phyloP scores from a whole-genome alignment of 2,888 invertebrate genomes.

The Pyrochroa serraticornis region DNA sequence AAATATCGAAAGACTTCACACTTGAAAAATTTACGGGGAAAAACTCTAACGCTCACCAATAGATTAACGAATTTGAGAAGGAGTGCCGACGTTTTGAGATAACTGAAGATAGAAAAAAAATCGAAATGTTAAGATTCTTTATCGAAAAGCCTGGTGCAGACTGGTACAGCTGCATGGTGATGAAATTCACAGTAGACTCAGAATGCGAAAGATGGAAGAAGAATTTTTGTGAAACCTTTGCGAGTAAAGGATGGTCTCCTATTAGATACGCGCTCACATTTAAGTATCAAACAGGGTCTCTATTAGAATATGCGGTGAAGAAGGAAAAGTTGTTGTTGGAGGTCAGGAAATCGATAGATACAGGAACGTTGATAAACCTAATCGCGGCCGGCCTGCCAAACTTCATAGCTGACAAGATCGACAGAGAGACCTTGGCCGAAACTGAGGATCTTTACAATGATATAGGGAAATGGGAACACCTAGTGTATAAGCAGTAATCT shows the following conservation, averaged over 20 bases:
- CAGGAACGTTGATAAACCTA: background rate
- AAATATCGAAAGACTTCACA: conserved; percentile 32
- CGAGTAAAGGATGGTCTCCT: conserved; percentile 40
- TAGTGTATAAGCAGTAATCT: no score
- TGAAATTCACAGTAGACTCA: conserved; percentile 32
- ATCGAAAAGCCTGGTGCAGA: conserved; percentile 33
- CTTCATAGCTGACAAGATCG: no score
- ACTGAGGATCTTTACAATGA: no score
- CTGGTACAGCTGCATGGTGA: conserved; percentile 35
- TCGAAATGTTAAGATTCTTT: conserved; percentile 29
- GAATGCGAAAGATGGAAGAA: conserved; percentile 40
- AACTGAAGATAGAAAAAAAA: conserved; percentile 27
- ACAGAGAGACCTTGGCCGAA: no score
- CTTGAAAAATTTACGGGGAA: no score
- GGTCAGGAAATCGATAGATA: no score
- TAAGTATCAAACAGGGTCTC: conserved; percentile 38
- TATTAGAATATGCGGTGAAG: conserved; percentile 40
- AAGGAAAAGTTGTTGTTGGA: conserved; percentile 37
- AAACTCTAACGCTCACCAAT: conserved; percentile 34
- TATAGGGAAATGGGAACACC: no score
- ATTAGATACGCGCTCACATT: no score
- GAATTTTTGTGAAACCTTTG: conserved; percentile 38
- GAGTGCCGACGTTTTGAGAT: conserved; percentile 34
- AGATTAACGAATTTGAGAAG: conserved; percentile 35
- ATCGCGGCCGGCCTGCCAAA: background rate